Evolutionary conservation across 2,888 invertebrate species (phyloP).

Genomic region (Tiliacea citrago): DNA sequence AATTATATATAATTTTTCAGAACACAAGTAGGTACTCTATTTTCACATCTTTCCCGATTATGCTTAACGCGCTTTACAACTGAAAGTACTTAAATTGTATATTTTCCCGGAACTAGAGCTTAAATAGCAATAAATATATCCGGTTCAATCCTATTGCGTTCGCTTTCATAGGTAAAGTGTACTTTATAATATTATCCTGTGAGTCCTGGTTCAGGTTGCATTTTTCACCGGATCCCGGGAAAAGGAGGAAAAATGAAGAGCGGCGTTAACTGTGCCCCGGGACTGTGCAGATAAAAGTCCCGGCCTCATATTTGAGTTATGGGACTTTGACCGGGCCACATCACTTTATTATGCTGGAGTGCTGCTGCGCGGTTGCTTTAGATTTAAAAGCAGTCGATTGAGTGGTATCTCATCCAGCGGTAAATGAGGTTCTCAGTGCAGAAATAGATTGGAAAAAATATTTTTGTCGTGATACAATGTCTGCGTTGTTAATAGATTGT

Average conservation of each 20-base stretch:
- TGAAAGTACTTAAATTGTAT: neutral
- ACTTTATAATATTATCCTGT: slow-evolving; percentile 76
- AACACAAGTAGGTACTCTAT: neutral
- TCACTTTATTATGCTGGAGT: slow-evolving; percentile 65
- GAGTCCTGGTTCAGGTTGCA: slow-evolving; percentile 72
- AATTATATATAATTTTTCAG: neutral
- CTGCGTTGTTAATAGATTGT: neutral
- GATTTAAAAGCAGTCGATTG: slow-evolving; percentile 48
- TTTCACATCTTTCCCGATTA: neutral
- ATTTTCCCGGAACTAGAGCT: slow-evolving; percentile 36
- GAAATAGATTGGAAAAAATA: neutral
- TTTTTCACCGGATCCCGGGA: slow-evolving; percentile 76
- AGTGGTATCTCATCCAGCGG: slow-evolving; percentile 14
- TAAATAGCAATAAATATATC: slow-evolving; percentile 68
- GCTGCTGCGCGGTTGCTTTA: slow-evolving; percentile 47
- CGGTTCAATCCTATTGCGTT: slow-evolving; percentile 62
- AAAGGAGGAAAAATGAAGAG: slow-evolving; percentile 78
- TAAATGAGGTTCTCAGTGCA: slow-evolving; percentile 7
- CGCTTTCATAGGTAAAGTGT: slow-evolving; percentile 73
- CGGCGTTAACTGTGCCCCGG: slow-evolving; percentile 74
- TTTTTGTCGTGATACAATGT: neutral
- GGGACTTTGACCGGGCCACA: slow-evolving; percentile 70
- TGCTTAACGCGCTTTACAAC: neutral
- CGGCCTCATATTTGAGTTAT: slow-evolving; percentile 79
- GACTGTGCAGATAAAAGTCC: slow-evolving; percentile 79